A percentile compares a stretch with the other conserved stretches of the same genome.
These are phyloP conservation scores for Tillus elongatus DNA, from an alignment of 2,888 invertebrate species.

Conservation along the genomic window DNA sequence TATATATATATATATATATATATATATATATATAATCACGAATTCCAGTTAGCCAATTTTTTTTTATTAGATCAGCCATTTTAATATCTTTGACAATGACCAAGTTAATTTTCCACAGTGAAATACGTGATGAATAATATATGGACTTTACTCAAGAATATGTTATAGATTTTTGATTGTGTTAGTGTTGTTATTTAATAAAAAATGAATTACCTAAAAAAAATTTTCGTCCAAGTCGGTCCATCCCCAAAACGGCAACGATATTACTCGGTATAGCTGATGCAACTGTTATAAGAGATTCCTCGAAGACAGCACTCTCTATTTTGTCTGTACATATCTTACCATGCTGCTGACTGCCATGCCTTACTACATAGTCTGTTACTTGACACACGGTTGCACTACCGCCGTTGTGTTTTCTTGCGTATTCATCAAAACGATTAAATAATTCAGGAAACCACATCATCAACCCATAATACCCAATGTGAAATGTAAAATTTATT, in stretches of 20 bases:
- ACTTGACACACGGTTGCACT: constrained; percentile 67
- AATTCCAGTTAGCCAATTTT: too few species aligned
- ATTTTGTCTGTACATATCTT: constrained; percentile 61
- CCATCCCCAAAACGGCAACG: constrained; percentile 73
- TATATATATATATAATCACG: too few species aligned
- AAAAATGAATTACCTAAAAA: constrained; percentile 53
- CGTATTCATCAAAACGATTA: constrained; percentile 78
- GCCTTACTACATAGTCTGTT: constrained; percentile 61
- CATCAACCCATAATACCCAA: constrained; percentile 91
- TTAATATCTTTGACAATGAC: too few species aligned
- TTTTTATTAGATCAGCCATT: too few species aligned
- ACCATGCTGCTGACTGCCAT: constrained; percentile 52
- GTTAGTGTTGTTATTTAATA: neutral
- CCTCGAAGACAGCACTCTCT: constrained; percentile 71
- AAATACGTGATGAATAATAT: too few species aligned
- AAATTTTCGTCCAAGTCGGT: constrained; percentile 75
- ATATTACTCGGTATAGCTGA: constrained; percentile 80
- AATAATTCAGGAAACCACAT: constrained; percentile 97
- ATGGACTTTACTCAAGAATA: too few species aligned
- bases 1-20: too few species aligned
- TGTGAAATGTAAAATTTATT: constrained; percentile 89
- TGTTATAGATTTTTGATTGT: too few species aligned
- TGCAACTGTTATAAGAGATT: constrained; percentile 77
- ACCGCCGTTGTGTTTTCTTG: constrained; percentile 55
- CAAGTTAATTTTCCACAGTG: too few species aligned